Evolutionary conservation across 2,888 invertebrate species (phyloP), one percentile per base, ranked within the genome.

Genomic region (Cabera pusaria): DNA sequence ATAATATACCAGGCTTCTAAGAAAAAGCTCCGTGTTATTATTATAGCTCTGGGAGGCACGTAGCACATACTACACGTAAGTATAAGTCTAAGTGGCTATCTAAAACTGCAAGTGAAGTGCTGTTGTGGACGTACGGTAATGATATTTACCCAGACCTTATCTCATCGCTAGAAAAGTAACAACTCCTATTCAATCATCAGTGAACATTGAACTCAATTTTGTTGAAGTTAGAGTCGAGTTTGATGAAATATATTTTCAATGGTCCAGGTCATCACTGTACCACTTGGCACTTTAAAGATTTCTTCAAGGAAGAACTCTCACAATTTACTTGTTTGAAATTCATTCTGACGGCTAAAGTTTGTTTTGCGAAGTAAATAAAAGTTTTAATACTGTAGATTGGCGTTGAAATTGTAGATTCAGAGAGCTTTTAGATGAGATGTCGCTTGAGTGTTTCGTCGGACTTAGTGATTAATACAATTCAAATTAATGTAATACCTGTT

Each of bases 41-140:
- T n/a, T n/a, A n/a, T n/a, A n/a, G n/a, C n/a, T n/a, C n/a, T n/a
- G n/a, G n/a, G n/a, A n/a, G n/a, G n/a, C n/a, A n/a, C n/a, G n/a
- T n/a, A n/a, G n/a, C 50, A 24, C 47, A 48, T 44, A 21, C 45
- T 45, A 52, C 41, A 49, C 64, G 59, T 20, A 19, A 68, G 57
- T 69, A 64, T 63, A 24, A 9, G 55, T 58, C 64, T 63, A 74
- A 80, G 72, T 77, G 76, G 69, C 70, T 71, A 73, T 76, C 72
- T 74, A 52, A 65, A 64, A 72, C 71, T 72, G 27, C 58, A 54
- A 52, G 51, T 53, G 50, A 62, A 72, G 65, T 64, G 59, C 70
- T 74, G 73, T 74, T 78, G 80, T 80, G 71, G 79, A 78, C 73
- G 59, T 53, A 60, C 70, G 49, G 69, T 83, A 83, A 84, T 83